Base-by-base conservation (phyloP, 2,888 invertebrate species). In the Pycnomerus fuliginosus region DNA sequence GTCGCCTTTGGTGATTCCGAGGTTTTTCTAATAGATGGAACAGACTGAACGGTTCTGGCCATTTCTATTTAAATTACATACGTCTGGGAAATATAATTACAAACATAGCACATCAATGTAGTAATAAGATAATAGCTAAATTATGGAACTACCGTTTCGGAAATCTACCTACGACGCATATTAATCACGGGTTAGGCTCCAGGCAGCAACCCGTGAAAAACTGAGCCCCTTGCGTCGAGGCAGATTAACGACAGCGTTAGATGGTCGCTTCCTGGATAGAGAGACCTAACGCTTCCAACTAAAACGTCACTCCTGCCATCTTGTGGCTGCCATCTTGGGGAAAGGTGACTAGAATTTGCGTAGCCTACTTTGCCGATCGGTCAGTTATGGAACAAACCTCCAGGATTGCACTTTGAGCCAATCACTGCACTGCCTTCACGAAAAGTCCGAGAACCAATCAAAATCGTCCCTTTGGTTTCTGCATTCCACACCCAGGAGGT, bases 221-320 rank as follows among this genome's bases (percentile, higher is more conserved):
- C 74, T 77, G 78, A 79, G 79, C 79, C 79, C 77, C 74, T 67
- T 70, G 70, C 70, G 73, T 67, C 64, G 48, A 55, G 73, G 70
- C 73, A 72, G 74, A 70, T 77, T 77, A 64, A 63, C 64, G 66
- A 65, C 46, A 58, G 59, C 70, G 68, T 74, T 69, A 53, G 52
- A 10, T 46, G 38, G 51, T 68, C 64, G 53, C 60, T 66, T 68
- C 66, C 69, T 65, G 71, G 67, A 53, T 52, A 67, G 62, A 53
- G 55, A 67, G 65, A 48, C 51, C 52, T 61, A 64, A 69, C 68
- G 53, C 52, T 43, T 45, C 53, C 52, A 40, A 29, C 41, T 10
- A 41, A 29, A 15, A 32, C 48, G 51, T 49, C 35, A 47, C 49
- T 41, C 43, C 53, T 54, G 54, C 50, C 53, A 48, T 46, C 44